Conservation (phyloP, 2,797 vertebrate genomes). For the Halcyon smyrnensis region DNA sequence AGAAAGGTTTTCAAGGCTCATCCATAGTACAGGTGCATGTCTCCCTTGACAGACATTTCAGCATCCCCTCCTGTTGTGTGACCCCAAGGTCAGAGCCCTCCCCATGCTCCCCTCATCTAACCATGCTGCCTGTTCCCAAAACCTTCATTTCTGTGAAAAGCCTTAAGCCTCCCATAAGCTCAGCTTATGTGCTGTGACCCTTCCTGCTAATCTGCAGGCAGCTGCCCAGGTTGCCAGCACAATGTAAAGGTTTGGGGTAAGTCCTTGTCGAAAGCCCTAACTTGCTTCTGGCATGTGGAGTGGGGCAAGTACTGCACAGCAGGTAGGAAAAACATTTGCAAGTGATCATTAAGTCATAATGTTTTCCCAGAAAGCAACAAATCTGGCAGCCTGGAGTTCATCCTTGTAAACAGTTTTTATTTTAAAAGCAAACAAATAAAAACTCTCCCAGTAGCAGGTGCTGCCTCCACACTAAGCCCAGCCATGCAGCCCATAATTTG, state of each 20-base stretch:
- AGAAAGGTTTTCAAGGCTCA: neutral
- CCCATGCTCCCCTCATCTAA: neutral
- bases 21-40: neutral
- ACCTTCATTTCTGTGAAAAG: neutral
- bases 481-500: neutral
- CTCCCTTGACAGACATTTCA: accelerated
- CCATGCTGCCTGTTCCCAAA: neutral
- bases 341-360: neutral
- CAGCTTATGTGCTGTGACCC: neutral
- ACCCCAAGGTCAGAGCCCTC: neutral
- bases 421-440: slow-evolving; percentile 55
- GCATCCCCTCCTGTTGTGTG: neutral
- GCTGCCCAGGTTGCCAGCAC: neutral
- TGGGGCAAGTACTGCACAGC: neutral
- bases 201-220: neutral
- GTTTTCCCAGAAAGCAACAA: slow-evolving; percentile 16
- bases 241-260: neutral
- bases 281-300: neutral
- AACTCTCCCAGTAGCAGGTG: slow-evolving; percentile 43
- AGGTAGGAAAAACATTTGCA: slow-evolving; percentile 13
- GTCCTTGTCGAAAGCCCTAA: neutral
- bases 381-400: neutral
- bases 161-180: neutral
- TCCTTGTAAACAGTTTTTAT: slow-evolving; percentile 32
- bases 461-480: neutral